phyloP scores from a whole-genome alignment of 2,888 invertebrate genomes.

The Sympetrum striolatum region DNA sequence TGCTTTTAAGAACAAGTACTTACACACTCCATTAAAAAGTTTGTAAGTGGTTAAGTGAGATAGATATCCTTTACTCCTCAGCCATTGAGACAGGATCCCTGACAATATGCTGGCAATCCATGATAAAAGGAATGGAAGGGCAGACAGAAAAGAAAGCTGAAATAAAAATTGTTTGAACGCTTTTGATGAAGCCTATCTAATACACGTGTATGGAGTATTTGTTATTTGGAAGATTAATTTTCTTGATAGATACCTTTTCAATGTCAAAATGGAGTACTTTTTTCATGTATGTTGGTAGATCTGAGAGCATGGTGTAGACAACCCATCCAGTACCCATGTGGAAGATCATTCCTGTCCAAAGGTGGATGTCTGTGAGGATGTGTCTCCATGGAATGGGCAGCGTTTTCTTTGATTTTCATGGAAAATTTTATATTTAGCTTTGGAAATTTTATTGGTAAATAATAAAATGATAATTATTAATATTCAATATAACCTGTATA shows the following conservation, averaged over 20 bases:
- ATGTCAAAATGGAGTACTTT: constrained; percentile 4
- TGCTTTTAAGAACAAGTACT: neutral
- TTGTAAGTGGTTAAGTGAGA: neutral
- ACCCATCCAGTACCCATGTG: constrained; percentile 19
- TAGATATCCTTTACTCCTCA: neutral
- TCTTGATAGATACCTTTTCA: neutral
- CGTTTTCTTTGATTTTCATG: neutral
- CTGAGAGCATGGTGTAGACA: neutral
- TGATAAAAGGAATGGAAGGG: neutral
- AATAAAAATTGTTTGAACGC: neutral
- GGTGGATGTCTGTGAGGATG: neutral
- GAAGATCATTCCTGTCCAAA: constrained; percentile 18
- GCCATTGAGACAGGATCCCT: neutral
- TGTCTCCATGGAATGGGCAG: neutral
- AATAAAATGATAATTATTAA: too few relatives aligned
- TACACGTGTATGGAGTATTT: neutral
- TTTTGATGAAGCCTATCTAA: neutral
- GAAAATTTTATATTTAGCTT: too few relatives aligned
- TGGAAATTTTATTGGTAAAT: too few relatives aligned
- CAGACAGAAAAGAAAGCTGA: constrained; percentile 7
- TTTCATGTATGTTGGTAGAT: constrained; percentile 22
- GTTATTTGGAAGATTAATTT: neutral
- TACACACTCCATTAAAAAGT: constrained; percentile 33
- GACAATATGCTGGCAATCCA: neutral
- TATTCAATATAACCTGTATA: too few relatives aligned